Evolutionary conservation across 2,888 invertebrate genomes (phyloP), one percentile per base, ranked within the genome.

Genomic region (Vannuccia rotundouncinata): DNA sequence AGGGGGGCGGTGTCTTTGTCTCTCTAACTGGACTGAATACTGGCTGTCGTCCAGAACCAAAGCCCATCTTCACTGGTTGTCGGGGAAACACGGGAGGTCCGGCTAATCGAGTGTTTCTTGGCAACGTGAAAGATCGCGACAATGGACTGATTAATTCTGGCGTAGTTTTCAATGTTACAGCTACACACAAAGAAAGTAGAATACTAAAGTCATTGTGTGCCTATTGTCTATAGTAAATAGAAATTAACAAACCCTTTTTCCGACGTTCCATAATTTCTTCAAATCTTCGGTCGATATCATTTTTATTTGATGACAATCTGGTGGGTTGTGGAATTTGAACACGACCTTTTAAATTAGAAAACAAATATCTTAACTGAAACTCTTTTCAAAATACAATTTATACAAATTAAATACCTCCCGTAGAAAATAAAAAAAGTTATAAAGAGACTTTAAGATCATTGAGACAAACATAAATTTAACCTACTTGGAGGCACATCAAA

Each of bases 201-300:
- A n/a, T n/a, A n/a, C n/a, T n/a, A n/a, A n/a, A n/a, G n/a, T n/a
- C n/a, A n/a, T n/a, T n/a, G n/a, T n/a, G n/a, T n/a, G n/a, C n/a
- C n/a, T n/a, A n/a, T n/a, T n/a, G n/a, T 45, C 5, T 45, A 45
- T 66, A 5, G 10, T n/a, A n/a, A 22, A 66, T 22, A 22, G 2
- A 5, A 66, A 66, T n/a, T 22, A 66, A 66, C 25, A n/a, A 17
- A 75, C 75, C 75, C 22, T 75, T 75, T 31, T 75, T 75, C 17
- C 75, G 75, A 17, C 75, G 75, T 27, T 75, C 75, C 75, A 75
- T 75, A 28, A 75, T 75, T 27, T 75, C 75, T 75, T 75, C 29
- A 28, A 75, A 75, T 31, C 31, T 10, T 75, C 22, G 13, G 75
- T 75, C 75, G 17, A 75, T 31, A 22, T 75, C 29, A 75, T 75